Evolutionary conservation across 1,140 invertebrate genomes (phyloP).

Genomic region (Amyelois transitella): DNA sequence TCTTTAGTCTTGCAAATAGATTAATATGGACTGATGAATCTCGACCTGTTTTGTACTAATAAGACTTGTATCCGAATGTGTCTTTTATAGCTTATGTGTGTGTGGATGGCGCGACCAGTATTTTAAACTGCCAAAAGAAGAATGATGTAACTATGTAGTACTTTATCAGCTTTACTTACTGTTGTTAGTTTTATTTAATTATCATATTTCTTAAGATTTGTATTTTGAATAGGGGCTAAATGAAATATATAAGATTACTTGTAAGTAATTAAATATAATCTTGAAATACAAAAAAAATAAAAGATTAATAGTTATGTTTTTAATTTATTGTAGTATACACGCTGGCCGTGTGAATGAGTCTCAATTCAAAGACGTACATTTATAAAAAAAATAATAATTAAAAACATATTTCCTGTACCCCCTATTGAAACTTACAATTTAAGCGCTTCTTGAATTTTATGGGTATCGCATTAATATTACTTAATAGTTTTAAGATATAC

Average conservation of each 20-base stretch:
- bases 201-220: constrained; percentile 7
- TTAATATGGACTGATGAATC: background rate
- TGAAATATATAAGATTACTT: constrained; percentile 9
- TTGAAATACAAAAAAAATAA: too few relatives aligned
- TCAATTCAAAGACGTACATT: too few relatives aligned
- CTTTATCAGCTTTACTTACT: constrained; percentile 44
- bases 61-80: background rate
- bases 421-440: background rate
- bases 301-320: too few relatives aligned
- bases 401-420: background rate
- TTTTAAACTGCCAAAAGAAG: constrained; percentile 63
- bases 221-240: constrained; percentile 2
- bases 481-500: background rate
- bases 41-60: background rate
- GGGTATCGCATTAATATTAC: background rate
- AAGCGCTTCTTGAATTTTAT: background rate
- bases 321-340: too few relatives aligned
- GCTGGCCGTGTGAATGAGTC: too few relatives aligned
- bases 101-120: constrained; percentile 62
- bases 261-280: too few relatives aligned
- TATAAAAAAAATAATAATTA: too few relatives aligned
- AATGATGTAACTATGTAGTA: constrained; percentile 37
- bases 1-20: too few relatives aligned
- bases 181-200: constrained; percentile 24
- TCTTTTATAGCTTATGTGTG: constrained; percentile 50